Base-by-base conservation (phyloP, 2,113 vertebrate genomes). In the Xenopus laevis region DNA sequence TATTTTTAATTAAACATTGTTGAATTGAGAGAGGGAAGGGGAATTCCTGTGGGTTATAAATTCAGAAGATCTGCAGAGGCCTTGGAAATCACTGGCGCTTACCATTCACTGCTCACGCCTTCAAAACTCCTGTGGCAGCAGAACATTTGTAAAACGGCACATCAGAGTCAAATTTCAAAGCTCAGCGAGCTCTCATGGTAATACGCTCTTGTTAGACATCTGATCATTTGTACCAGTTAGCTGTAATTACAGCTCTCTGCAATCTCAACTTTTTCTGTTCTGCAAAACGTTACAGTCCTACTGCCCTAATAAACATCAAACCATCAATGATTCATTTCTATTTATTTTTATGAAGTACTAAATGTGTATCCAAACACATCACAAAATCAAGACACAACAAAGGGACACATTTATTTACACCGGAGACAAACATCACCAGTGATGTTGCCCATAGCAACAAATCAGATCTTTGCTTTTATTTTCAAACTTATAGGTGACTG, bases 1-100 rank as follows among this genome's bases (percentile, higher is more conserved):
- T 77, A 71, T 68, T 82, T 83, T 83, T 79, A 87, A 81, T 81
- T 83, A 85, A 85, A 73, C 75, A 79, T 71, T 79, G 53, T 58
- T 72, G 2, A 79, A 80, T 65, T 77, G 79, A 79, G 46, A 67
- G 80, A 83, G 82, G 75, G 72, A 85, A 83, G 77, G 59, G 21
- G 53, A 81, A 85, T 79, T 85, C 81, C 79, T 76, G 68, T 81
- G 72, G 75, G 72, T 21, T 77, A 71, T 33, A 75, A 53, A 81
- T 75, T 47, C 78, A 71, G 71, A 74, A 27, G 65, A 74, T 67
- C 60, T 80, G 46, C 7, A 65, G 60, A 84, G 79, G 69, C 60
- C 81, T 65, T 55, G 78, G 4, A 70, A 82, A 67, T 70, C 80
- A 76, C 68, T 70, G 78, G 21, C 61, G 78, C 81, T 63, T 13